A percentile compares a stretch with the other conserved stretches of the same genome.
Conservation (phyloP, 2,888 invertebrate genomes). For the Melanargia galathea region DNA sequence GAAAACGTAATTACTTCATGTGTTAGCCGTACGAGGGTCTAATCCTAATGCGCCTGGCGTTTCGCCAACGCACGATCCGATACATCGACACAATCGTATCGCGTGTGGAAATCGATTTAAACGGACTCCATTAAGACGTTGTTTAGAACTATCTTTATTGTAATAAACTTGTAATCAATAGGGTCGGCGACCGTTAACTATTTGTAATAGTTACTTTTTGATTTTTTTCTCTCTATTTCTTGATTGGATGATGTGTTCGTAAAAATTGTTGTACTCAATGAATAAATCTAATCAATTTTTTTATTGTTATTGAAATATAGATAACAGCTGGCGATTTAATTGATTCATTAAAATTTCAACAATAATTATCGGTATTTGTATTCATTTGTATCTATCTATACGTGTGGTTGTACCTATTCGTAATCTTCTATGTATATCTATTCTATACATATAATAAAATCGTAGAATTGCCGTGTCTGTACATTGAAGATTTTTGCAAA, state of each 20-base stretch:
- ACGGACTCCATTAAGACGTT: conserved; percentile 47
- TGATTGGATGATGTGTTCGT: conserved; percentile 36
- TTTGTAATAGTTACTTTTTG: conserved; percentile 33
- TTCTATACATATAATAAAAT: no score
- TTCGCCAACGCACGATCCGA: conserved; percentile 40
- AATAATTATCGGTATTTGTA: neutral
- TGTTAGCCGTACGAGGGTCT: conserved; percentile 51
- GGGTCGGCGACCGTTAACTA: conserved; percentile 44
- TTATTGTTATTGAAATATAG: conserved; percentile 22
- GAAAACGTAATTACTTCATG: conserved; percentile 64
- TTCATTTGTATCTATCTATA: no score
- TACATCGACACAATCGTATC: conserved; percentile 35
- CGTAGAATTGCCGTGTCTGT: no score
- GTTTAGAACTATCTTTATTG: conserved; percentile 38
- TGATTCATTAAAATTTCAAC: neutral
- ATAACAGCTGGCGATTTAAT: conserved; percentile 1
- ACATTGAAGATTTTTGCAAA: no score
- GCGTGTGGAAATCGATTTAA: conserved; percentile 46
- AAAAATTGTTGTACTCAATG: conserved; percentile 29
- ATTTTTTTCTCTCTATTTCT: conserved; percentile 32
- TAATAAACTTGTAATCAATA: conserved; percentile 45
- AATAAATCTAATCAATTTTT: conserved; percentile 15
- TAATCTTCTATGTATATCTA: no score
- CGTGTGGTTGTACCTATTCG: no score
- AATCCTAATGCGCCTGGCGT: conserved; percentile 40